Conservation (phyloP, 53 echinoderm and acorn worm species). For the Mesocentrotus franciscanus region DNA sequence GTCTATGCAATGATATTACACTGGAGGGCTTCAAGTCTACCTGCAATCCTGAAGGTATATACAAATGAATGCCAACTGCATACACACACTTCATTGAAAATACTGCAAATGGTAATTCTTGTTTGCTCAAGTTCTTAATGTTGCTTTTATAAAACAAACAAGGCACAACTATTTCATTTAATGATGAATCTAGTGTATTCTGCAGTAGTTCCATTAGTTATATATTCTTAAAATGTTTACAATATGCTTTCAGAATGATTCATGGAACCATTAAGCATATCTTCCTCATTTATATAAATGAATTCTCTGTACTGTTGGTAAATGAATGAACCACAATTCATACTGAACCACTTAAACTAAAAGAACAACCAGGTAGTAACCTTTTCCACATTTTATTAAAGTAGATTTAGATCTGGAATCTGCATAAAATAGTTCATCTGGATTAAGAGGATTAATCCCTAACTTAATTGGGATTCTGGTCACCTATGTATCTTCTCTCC, state of each 20-base stretch:
- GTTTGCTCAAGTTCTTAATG: neutral
- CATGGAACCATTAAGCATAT: neutral
- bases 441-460: neutral
- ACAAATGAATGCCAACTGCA: neutral
- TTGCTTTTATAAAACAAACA: conserved; percentile 9
- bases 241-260: neutral
- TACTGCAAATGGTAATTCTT: conserved; percentile 16
- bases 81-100: neutral
- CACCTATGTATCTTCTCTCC: neutral
- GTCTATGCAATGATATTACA: neutral
- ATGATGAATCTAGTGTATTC: neutral
- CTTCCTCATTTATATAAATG: neutral
- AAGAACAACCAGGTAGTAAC: neutral
- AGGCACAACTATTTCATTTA: conserved; percentile 4
- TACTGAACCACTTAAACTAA: neutral
- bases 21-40: conserved; percentile 22
- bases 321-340: neutral
- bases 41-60: neutral
- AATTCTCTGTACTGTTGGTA: neutral
- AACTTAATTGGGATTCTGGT: neutral
- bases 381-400: neutral
- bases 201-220: neutral
- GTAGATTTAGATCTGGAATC: neutral
- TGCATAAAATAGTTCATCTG: neutral
- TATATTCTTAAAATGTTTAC: neutral